Evolutionary conservation across 2,888 invertebrate species (phyloP).

Genomic region (Plemyria rubiginata): DNA sequence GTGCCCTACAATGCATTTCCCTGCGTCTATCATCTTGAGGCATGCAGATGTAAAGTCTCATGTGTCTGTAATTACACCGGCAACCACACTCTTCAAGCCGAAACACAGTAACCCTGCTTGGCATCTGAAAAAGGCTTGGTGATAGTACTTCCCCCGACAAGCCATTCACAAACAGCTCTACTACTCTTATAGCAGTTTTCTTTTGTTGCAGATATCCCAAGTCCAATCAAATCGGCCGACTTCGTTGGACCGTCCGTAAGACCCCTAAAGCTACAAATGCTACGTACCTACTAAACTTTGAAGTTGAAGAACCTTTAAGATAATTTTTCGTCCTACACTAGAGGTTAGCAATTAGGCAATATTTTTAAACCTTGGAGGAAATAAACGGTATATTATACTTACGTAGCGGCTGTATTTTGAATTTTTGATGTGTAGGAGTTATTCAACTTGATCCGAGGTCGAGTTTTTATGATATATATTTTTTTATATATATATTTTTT

Average conservation of each 20-base stretch:
- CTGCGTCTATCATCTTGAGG: too few relatives aligned
- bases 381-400: conserved; percentile 31
- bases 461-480: conserved; percentile 14
- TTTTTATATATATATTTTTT: too few relatives aligned
- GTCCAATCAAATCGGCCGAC: conserved; percentile 26
- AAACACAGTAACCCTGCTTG: too few relatives aligned
- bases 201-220: too few relatives aligned
- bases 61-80: too few relatives aligned
- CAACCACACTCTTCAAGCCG: too few relatives aligned
- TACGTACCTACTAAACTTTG: not conserved
- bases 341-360: conserved; percentile 77
- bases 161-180: too few relatives aligned
- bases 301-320: conserved; percentile 58
- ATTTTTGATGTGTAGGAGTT: conserved; percentile 35
- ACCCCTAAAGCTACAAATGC: not conserved
- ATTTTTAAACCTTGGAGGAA: conserved; percentile 68
- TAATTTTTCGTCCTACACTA: conserved; percentile 56
- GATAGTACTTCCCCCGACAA: too few relatives aligned
- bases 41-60: too few relatives aligned
- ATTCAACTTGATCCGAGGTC: conserved; percentile 24
- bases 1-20: too few relatives aligned
- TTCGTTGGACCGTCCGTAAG: conserved; percentile 6
- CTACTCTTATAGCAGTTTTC: too few relatives aligned
- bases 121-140: too few relatives aligned
- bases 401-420: conserved; percentile 41